A percentile compares a stretch with the other conserved stretches of the same genome.
Conservation (phyloP, 2,797 vertebrate species). For the Crax fasciolata region DNA sequence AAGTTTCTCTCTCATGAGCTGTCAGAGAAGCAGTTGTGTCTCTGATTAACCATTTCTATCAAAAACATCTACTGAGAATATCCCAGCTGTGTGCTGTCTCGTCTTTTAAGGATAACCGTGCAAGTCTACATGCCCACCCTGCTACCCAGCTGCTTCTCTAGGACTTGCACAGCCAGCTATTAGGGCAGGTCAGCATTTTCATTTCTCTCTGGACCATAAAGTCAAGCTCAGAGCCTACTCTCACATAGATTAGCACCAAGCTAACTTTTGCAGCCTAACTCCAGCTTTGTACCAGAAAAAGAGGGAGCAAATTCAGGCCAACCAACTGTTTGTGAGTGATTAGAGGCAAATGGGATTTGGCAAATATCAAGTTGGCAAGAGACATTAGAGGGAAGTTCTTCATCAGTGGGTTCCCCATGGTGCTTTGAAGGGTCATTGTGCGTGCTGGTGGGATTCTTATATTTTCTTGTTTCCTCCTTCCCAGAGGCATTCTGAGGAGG, state of each 20-base stretch:
- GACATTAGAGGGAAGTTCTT: conserved; percentile 23
- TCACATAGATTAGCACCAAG: not conserved
- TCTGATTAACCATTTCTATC: not conserved
- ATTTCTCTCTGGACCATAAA: not conserved
- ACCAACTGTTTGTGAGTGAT: conserved; percentile 37
- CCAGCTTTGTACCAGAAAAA: not conserved
- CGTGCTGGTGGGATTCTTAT: not conserved
- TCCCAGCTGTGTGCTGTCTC: not conserved
- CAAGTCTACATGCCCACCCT: not conserved
- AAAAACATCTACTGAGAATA: not conserved
- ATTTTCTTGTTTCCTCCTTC: conserved; percentile 32
- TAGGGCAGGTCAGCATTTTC: not conserved
- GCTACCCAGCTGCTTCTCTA: not conserved
- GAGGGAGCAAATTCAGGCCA: conserved; percentile 13
- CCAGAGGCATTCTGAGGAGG: not conserved
- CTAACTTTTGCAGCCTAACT: not conserved
- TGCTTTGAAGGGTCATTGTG: conserved; percentile 37
- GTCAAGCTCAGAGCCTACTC: not conserved
- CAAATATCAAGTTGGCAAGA: conserved; percentile 7
- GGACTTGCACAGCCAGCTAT: not conserved
- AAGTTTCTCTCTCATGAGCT: not conserved
- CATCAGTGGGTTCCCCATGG: conserved; percentile 14
- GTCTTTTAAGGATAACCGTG: not conserved
- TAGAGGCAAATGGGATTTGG: conserved; percentile 62
- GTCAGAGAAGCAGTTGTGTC: not conserved